Conservation (phyloP, 2,888 invertebrate genomes). For the Pocota personata region DNA sequence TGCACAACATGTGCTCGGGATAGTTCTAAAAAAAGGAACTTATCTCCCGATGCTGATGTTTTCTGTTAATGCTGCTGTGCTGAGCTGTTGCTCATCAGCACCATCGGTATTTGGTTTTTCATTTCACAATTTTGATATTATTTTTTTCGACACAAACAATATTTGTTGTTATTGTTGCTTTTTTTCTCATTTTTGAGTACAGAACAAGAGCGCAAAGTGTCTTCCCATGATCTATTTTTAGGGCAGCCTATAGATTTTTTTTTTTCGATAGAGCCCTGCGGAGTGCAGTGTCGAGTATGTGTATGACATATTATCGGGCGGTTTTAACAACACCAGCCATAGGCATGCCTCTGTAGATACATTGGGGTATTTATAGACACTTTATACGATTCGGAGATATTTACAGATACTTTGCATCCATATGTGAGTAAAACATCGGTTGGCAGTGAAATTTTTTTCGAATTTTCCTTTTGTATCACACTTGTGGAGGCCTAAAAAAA, state of each 20-base stretch:
- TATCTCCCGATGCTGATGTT: conserved; percentile 29
- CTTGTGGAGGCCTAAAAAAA: conserved; percentile 71
- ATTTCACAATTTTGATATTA: conserved; percentile 46
- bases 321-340: conserved; percentile 54
- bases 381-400: conserved; percentile 63
- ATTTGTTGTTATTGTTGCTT: conserved; percentile 23
- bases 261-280: conserved; percentile 37
- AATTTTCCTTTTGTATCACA: conserved; percentile 60
- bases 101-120: conserved; percentile 47
- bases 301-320: conserved; percentile 65
- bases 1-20: conserved; percentile 67
- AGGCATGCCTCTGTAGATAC: conserved; percentile 43
- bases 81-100: conserved; percentile 27
- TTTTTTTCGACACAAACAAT: conserved; percentile 54
- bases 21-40: conserved; percentile 43
- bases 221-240: conserved; percentile 73
- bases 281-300: conserved; percentile 38
- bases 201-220: conserved; percentile 71
- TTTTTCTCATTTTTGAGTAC: conserved; percentile 44
- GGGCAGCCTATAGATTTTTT: conserved; percentile 21
- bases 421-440: conserved; percentile 63
- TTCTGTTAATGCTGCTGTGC: conserved; percentile 2
- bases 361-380: conserved; percentile 63
- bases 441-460: conserved; percentile 56
- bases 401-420: conserved; percentile 72